These are phyloP conservation scores for Malthinus seriepunctatus DNA, from an alignment of 2,888 invertebrate genomes.

Conservation along the genomic window DNA sequence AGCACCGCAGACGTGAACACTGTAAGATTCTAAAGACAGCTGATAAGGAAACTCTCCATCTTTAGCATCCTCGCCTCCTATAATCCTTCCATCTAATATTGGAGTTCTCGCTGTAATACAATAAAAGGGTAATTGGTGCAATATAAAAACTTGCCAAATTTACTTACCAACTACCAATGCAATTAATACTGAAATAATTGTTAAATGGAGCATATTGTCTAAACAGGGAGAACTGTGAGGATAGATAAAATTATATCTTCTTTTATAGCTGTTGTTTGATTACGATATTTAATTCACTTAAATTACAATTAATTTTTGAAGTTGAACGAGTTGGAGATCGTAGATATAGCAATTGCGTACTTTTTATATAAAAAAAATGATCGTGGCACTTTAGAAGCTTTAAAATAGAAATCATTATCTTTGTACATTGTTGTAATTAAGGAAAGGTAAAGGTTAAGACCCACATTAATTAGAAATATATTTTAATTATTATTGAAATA, in stretches of 20 bases:
- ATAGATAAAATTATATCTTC: rapidly evolving
- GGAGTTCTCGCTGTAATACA: slow-evolving; percentile 1
- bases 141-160: not conserved
- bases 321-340: too few species aligned
- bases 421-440: too few species aligned
- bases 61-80: slow-evolving; percentile 37
- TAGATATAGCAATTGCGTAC: too few species aligned
- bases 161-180: slow-evolving; percentile 3
- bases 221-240: not conserved
- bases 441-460: too few species aligned
- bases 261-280: not conserved
- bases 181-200: not conserved
- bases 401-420: too few species aligned
- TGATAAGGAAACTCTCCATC: slow-evolving; percentile 41
- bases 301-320: too few species aligned
- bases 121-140: too few species aligned
- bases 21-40: slow-evolving; percentile 34
- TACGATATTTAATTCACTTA: too few species aligned
- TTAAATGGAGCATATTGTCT: not conserved
- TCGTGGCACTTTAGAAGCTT: too few species aligned
- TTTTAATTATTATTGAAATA: too few species aligned
- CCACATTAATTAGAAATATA: too few species aligned
- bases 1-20: slow-evolving; percentile 40
- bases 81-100: slow-evolving; percentile 36
- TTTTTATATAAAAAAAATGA: too few species aligned